A percentile compares a stretch with the other conserved stretches of the same genome.
These are phyloP conservation scores for Peromyscus maniculatus DNA, from an alignment of 2,113 vertebrate genomes.

Conservation along the genomic window DNA sequence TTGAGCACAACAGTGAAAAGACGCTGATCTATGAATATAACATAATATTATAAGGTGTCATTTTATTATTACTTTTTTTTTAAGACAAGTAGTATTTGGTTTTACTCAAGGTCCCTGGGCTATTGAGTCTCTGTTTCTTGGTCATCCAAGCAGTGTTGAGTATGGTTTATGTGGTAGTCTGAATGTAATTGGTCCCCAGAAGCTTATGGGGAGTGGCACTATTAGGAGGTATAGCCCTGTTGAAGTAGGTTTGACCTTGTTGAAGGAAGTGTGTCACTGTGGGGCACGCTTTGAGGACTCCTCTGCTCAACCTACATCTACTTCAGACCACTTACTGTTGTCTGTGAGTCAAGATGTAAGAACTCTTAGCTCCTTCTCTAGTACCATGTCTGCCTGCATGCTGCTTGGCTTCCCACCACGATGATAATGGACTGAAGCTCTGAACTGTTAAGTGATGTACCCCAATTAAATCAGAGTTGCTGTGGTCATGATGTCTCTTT, in stretches of 20 bases:
- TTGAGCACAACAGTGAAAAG: not conserved
- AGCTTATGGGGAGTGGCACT: not conserved
- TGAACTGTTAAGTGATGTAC: too few relatives aligned
- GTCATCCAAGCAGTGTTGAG: not conserved
- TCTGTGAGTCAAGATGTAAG: not conserved
- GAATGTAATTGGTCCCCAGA: not conserved
- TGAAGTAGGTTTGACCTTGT: not conserved
- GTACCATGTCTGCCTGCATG: too few relatives aligned
- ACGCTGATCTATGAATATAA: not conserved
- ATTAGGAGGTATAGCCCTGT: not conserved
- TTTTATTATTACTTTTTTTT: not conserved
- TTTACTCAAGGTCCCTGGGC: not conserved
- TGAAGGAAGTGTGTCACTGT: not conserved
- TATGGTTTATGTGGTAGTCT: not conserved
- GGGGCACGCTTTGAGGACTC: not conserved
- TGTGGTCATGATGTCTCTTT: too few relatives aligned
- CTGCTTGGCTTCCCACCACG: too few relatives aligned
- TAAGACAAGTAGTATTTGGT: not conserved
- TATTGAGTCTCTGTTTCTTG: not conserved
- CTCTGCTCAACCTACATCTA: not conserved
- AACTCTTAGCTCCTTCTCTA: not conserved
- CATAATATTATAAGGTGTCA: not conserved
- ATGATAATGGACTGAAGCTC: too few relatives aligned
- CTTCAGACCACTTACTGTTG: not conserved
- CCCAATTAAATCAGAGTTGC: too few relatives aligned